phyloP scores from a whole-genome alignment of 2,113 vertebrate species.

The Cricetomys ansorgei region DNA sequence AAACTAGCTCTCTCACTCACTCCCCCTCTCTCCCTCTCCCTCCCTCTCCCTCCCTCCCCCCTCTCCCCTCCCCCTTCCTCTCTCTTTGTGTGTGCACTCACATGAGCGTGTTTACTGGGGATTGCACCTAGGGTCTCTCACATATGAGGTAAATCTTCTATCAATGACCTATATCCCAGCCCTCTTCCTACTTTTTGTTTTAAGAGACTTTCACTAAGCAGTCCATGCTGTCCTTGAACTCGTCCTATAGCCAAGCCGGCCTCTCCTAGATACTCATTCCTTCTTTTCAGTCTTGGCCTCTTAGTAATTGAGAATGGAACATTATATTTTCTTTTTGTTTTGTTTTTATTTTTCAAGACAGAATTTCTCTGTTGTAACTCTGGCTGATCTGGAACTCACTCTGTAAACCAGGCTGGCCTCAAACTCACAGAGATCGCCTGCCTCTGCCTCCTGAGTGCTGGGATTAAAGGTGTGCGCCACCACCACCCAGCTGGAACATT shows the following conservation, averaged over 20 bases:
- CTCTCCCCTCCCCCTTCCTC: background rate
- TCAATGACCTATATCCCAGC: background rate
- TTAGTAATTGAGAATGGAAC: background rate
- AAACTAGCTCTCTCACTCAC: background rate
- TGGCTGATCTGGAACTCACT: no score
- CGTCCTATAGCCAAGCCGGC: background rate
- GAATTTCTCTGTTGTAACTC: no score
- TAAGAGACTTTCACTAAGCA: background rate
- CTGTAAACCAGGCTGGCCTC: no score
- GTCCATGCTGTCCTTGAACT: background rate
- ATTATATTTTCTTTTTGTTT: no score
- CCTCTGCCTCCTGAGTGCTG: no score
- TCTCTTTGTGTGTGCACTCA: background rate
- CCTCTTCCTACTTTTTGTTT: background rate
- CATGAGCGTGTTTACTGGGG: background rate
- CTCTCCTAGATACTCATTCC: background rate
- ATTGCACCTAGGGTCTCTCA: background rate
- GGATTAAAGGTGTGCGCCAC: no score
- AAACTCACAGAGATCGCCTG: no score
- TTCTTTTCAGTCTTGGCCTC: background rate
- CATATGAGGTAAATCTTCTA: background rate
- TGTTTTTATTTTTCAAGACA: no score
- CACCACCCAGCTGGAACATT: no score
- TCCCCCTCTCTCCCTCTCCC: background rate
- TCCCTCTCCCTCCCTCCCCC: background rate